phyloP scores from a whole-genome alignment of 2,888 invertebrate genomes.

The Cephus sareptanus region DNA sequence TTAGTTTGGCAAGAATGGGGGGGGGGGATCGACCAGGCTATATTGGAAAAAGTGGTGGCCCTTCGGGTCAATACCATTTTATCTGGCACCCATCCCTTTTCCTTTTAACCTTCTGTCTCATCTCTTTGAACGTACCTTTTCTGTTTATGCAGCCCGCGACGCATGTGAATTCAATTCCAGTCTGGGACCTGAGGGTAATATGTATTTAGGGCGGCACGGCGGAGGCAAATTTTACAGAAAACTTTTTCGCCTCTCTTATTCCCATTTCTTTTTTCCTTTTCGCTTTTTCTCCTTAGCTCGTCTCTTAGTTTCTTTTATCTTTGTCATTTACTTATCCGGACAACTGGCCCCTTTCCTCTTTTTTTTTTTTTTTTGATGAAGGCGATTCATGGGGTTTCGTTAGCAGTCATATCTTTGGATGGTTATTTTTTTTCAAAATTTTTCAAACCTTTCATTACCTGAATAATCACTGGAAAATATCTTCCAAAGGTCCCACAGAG shows the following conservation, averaged over 20 bases:
- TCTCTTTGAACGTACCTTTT: slow-evolving; percentile 29
- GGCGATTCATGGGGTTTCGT: not conserved
- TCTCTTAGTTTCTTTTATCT: not conserved
- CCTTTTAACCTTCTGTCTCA: slow-evolving; percentile 29
- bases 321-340: not conserved
- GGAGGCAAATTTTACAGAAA: slow-evolving; percentile 17
- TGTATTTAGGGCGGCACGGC: slow-evolving; percentile 25
- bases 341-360: not conserved
- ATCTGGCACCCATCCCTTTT: slow-evolving; percentile 32
- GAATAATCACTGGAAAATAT: not conserved
- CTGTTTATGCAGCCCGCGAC: slow-evolving; percentile 43
- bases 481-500: not conserved
- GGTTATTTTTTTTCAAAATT: not conserved
- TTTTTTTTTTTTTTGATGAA: not conserved
- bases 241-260: not conserved
- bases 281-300: not conserved
- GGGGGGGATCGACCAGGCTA: not conserved
- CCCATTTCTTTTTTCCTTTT: not conserved
- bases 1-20: not conserved
- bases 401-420: not conserved
- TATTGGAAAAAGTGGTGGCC: slow-evolving; percentile 8
- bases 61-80: slow-evolving; percentile 38
- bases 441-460: not conserved
- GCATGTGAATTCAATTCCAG: slow-evolving; percentile 43
- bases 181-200: slow-evolving; percentile 31